Percentiles rank a stretch among this genome's conserved stretches.
Conservation (phyloP, 2,888 invertebrate species). For the Apoderus coryli region DNA sequence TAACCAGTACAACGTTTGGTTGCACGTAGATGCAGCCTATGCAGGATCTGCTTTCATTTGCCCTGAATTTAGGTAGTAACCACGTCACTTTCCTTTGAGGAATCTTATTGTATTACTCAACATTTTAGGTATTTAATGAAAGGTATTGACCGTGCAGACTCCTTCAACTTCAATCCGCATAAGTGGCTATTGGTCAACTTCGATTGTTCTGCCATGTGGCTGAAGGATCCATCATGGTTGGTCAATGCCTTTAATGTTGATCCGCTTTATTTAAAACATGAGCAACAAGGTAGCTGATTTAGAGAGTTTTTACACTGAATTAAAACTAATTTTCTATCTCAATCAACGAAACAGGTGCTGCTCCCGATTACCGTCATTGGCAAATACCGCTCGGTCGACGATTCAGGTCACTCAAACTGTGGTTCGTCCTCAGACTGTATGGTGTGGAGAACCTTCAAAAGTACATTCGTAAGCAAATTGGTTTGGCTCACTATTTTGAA, state of each 20-base stretch:
- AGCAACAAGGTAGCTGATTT: constrained; percentile 55
- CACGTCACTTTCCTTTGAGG: no score
- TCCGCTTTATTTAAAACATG: constrained; percentile 91
- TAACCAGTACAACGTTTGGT: constrained; percentile 58
- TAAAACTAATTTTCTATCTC: background rate
- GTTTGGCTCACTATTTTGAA: constrained; percentile 79
- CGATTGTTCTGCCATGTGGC: constrained; percentile 98
- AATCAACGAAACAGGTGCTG: constrained; percentile 40
- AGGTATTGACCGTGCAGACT: constrained; percentile 80
- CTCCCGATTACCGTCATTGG: constrained; percentile 94
- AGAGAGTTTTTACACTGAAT: constrained; percentile 1
- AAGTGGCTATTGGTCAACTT: constrained; percentile 99
- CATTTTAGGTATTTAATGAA: constrained; percentile 64
- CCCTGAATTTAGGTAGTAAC: constrained; percentile 73
- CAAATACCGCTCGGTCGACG: constrained; percentile 89
- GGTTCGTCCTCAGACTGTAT: constrained; percentile 87
- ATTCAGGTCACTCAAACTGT: constrained; percentile 83
- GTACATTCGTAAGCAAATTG: constrained; percentile 73
- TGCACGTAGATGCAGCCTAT: constrained; percentile 95
- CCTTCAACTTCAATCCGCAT: constrained; percentile 98
- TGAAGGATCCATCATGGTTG: constrained; percentile 76
- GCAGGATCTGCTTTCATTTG: constrained; percentile 95
- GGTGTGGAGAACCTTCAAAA: constrained; percentile 80
- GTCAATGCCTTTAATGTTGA: constrained; percentile 96
- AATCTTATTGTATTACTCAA: no score